Conservation (phyloP, 2,888 invertebrate genomes). For the Plagiodera versicolora region DNA sequence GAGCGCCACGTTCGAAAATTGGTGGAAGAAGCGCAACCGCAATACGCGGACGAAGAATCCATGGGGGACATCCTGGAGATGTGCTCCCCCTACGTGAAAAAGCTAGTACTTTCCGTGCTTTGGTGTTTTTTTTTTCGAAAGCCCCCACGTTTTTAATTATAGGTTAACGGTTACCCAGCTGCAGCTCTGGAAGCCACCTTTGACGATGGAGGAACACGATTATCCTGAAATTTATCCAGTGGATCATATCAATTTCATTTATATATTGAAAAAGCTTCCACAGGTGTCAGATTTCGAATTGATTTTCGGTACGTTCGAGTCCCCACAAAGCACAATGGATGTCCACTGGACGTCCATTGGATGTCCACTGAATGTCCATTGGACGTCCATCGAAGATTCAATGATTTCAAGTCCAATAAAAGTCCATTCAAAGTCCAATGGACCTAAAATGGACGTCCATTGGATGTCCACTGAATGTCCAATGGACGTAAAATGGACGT, state of each 20-base stretch:
- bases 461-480: too few species aligned
- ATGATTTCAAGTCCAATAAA: too few species aligned
- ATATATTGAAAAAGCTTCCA: slow-evolving; percentile 58
- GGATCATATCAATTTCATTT: slow-evolving; percentile 63
- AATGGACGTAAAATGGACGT: too few species aligned
- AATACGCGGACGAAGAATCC: slow-evolving; percentile 50
- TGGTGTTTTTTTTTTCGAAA: too few species aligned
- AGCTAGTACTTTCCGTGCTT: too few species aligned
- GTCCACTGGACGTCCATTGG: too few species aligned
- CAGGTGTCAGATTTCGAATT: slow-evolving; percentile 59
- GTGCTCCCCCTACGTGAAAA: slow-evolving; percentile 58
- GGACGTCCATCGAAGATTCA: too few species aligned
- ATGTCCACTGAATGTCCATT: too few species aligned
- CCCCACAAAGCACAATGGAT: too few species aligned
- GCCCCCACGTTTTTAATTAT: neutral
- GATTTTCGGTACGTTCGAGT: slow-evolving; percentile 47
- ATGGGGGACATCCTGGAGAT: slow-evolving; percentile 46
- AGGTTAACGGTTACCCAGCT: slow-evolving; percentile 56
- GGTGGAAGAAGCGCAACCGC: slow-evolving; percentile 51
- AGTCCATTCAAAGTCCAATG: too few species aligned
- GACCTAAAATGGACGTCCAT: too few species aligned
- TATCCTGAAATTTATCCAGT: slow-evolving; percentile 50
- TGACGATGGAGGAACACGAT: slow-evolving; percentile 51
- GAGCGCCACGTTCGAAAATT: slow-evolving; percentile 50
- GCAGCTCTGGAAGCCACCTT: slow-evolving; percentile 59